A percentile compares a stretch with the other conserved stretches of the same genome.
Conservation (phyloP, 1,140 invertebrate genomes). For the Chrysoperla carnea region DNA sequence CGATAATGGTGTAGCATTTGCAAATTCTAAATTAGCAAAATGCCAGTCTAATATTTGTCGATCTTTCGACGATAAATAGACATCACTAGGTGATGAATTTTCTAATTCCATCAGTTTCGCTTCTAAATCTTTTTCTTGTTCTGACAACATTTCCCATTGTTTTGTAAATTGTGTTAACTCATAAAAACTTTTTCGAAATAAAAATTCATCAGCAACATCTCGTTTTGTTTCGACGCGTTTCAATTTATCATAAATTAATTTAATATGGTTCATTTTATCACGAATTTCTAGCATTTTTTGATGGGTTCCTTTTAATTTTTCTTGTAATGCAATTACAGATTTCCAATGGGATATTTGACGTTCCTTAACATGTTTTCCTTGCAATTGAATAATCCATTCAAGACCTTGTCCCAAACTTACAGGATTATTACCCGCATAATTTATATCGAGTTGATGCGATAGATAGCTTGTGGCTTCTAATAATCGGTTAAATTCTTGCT, state of each 20-base stretch:
- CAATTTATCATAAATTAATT: slow-evolving; percentile 48
- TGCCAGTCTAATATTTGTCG: slow-evolving; percentile 98
- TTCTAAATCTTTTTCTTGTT: slow-evolving; percentile 71
- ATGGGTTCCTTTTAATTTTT: slow-evolving; percentile 52
- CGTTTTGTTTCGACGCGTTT: slow-evolving; percentile 38
- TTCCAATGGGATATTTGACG: slow-evolving; percentile 68
- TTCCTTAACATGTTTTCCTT: slow-evolving; percentile 93
- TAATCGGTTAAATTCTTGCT: slow-evolving; percentile 91
- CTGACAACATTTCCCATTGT: slow-evolving; percentile 64
- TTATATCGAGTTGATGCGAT: slow-evolving; percentile 91
- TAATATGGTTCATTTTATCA: slow-evolving; percentile 46
- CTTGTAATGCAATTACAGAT: slow-evolving; percentile 61
- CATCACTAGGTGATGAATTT: slow-evolving; percentile 75
- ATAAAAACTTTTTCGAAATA: slow-evolving; percentile 58
- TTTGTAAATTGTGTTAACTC: slow-evolving; percentile 68
- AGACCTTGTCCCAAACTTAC: slow-evolving; percentile 88
- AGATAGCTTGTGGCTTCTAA: slow-evolving; percentile 92
- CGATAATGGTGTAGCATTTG: slow-evolving; percentile 86
- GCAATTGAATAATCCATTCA: slow-evolving; percentile 94
- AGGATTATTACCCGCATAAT: slow-evolving; percentile 68
- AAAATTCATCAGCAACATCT: slow-evolving; percentile 75
- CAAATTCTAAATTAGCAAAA: slow-evolving; percentile 97
- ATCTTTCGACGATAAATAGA: slow-evolving; percentile 88
- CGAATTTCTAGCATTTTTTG: slow-evolving; percentile 45
- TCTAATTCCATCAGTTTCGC: slow-evolving; percentile 78